These are phyloP conservation scores for Symphodus melops DNA, from an alignment of 2,113 vertebrate species.

Conservation along the genomic window DNA sequence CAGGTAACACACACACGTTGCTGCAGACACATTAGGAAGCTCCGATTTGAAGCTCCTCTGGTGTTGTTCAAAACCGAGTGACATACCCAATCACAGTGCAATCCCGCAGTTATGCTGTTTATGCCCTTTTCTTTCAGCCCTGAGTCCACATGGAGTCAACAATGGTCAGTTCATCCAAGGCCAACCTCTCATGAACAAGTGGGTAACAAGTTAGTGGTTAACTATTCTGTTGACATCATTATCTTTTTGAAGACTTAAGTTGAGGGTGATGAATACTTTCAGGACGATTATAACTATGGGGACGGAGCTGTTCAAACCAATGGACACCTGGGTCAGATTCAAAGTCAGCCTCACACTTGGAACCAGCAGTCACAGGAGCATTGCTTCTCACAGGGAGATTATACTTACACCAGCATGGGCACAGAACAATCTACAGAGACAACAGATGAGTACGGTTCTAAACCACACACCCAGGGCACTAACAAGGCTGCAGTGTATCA, in stretches of 20 bases:
- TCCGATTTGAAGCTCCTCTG: neutral
- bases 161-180: conserved; percentile 81
- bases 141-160: conserved; percentile 77
- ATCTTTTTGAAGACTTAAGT: conserved; percentile 74
- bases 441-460: conserved; percentile 80
- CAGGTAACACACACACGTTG: conserved; percentile 77
- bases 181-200: conserved; percentile 80
- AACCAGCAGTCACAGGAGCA: conserved; percentile 71
- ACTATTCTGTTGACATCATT: neutral
- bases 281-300: conserved; percentile 74
- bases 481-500: conserved; percentile 82
- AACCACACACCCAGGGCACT: conserved; percentile 70
- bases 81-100: neutral
- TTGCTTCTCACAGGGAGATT: conserved; percentile 77
- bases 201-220: conserved; percentile 46
- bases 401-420: conserved; percentile 68
- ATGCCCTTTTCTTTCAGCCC: conserved; percentile 74
- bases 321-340: conserved; percentile 57
- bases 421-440: conserved; percentile 74
- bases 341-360: conserved; percentile 81
- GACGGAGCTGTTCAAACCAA: conserved; percentile 66
- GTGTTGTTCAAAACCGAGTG: neutral
- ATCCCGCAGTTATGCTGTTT: neutral
- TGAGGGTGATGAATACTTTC: conserved; percentile 67
- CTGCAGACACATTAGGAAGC: neutral